A percentile compares a stretch with the other conserved stretches of the same genome.
Evolutionary conservation across 2,888 invertebrate species (phyloP).

Genomic region (Apotomis turbidana): DNA sequence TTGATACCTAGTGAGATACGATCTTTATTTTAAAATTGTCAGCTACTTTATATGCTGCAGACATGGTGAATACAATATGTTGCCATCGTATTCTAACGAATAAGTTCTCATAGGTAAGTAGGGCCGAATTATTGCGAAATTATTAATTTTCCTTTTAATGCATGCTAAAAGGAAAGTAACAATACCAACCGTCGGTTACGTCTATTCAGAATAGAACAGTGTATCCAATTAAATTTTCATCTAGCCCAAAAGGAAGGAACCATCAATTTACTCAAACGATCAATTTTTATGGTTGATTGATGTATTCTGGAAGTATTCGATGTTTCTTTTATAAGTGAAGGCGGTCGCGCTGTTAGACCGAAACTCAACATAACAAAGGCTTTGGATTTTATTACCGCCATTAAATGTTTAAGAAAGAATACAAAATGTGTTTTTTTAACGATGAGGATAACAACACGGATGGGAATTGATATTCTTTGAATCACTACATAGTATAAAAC

Average conservation of each 20-base stretch:
- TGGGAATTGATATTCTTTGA: no score
- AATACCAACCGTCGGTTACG: neutral
- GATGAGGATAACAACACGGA: no score
- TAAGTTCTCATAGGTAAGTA: no score
- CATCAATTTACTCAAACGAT: constrained; percentile 50
- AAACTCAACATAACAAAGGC: neutral
- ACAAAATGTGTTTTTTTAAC: neutral
- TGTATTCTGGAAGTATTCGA: constrained; percentile 44
- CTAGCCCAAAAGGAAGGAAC: constrained; percentile 41
- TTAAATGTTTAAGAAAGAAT: constrained; percentile 3
- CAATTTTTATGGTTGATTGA: constrained; percentile 60
- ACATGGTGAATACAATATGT: no score
- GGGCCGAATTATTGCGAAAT: no score
- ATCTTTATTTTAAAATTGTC: no score
- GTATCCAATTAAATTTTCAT: constrained; percentile 53
- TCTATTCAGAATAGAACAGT: neutral
- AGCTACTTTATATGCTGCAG: no score
- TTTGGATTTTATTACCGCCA: neutral
- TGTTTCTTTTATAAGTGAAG: constrained; percentile 43
- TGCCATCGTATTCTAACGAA: no score
- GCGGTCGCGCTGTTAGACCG: neutral
- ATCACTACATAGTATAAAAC: no score
- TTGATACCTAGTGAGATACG: no score
- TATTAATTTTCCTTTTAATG: no score
- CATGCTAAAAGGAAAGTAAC: neutral